Conservation (phyloP, 2,113 vertebrate species). For the Syrrhaptes paradoxus region DNA sequence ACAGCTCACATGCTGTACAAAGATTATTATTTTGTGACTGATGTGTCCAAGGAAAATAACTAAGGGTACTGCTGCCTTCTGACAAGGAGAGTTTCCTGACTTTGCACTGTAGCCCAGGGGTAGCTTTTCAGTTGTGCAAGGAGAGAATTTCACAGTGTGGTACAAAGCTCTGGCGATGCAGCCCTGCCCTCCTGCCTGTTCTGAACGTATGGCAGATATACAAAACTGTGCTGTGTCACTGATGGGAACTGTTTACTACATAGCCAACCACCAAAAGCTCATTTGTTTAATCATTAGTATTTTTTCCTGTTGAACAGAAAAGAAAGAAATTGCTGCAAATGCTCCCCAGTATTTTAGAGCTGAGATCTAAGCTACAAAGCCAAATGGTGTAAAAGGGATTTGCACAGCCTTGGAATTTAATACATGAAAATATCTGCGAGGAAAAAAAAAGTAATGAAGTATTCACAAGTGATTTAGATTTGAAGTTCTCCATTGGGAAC, state of each 20-base stretch:
- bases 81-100: neutral
- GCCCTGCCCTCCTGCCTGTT: neutral
- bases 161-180: accelerated
- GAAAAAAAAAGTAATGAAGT: neutral
- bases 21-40: neutral
- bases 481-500: neutral
- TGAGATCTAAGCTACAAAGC: neutral
- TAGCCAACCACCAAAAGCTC: neutral
- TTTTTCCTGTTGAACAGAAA: neutral
- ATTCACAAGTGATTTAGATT: neutral
- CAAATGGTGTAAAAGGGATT: neutral
- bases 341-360: neutral
- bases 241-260: neutral
- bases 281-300: neutral
- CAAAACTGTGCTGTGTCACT: neutral
- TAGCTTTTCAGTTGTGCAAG: neutral
- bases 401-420: neutral
- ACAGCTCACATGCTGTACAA: neutral
- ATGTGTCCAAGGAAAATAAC: neutral
- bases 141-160: neutral
- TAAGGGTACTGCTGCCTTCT: neutral
- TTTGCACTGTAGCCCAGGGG: too few species aligned
- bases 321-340: neutral
- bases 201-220: accelerated
- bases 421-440: neutral